These are phyloP conservation scores for Ferdinandea cuprea DNA, from an alignment of 2,888 invertebrate species.

Conservation along the genomic window DNA sequence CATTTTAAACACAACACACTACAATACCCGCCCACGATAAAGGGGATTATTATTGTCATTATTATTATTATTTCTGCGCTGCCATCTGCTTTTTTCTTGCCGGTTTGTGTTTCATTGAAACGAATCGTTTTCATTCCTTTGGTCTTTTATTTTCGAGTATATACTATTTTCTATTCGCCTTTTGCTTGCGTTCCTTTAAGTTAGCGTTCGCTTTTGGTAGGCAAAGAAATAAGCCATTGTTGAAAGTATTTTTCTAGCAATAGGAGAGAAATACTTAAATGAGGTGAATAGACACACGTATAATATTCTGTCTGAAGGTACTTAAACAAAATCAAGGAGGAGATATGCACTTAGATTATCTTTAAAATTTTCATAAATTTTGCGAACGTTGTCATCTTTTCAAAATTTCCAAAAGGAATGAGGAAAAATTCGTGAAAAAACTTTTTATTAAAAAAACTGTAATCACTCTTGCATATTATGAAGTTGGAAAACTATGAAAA, in stretches of 20 bases:
- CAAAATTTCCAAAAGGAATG: too few species aligned
- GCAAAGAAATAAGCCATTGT: slow-evolving; percentile 1
- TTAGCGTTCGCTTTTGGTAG: background rate
- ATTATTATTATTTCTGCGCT: slow-evolving; percentile 52
- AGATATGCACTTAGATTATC: too few species aligned
- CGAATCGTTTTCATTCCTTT: background rate
- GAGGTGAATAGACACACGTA: background rate
- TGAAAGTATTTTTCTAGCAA: slow-evolving; percentile 24
- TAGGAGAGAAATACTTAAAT: slow-evolving; percentile 17
- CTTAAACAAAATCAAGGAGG: background rate
- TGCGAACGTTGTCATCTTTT: too few species aligned
- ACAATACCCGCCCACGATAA: slow-evolving; percentile 51
- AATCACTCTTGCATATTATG: too few species aligned
- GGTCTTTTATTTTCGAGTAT: background rate
- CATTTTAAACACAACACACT: slow-evolving; percentile 71
- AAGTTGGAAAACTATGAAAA: too few species aligned
- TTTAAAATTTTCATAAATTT: too few species aligned
- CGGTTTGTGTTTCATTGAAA: slow-evolving; percentile 34
- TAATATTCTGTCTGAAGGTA: background rate
- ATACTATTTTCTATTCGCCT: slow-evolving; percentile 26
- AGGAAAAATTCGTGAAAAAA: too few species aligned
- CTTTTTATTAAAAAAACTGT: too few species aligned
- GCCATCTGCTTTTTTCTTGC: slow-evolving; percentile 47
- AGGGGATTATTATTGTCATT: slow-evolving; percentile 44
- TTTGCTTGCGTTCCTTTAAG: background rate